Evolutionary conservation across 1,140 invertebrate species (phyloP).

Genomic region (Armadillidium nasatum): DNA sequence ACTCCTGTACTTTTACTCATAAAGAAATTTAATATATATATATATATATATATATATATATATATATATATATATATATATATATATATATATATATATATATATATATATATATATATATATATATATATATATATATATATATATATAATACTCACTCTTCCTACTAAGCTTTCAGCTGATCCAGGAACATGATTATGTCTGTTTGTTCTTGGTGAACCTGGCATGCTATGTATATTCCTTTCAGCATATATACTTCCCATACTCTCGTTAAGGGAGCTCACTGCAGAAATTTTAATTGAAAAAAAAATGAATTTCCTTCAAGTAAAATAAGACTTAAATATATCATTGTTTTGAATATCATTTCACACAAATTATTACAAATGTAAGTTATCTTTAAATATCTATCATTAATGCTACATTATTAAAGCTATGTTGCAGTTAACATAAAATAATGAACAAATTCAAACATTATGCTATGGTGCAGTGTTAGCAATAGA

Average conservation of each 20-base stretch:
- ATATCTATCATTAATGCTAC: too few species aligned
- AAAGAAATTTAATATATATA: too few species aligned
- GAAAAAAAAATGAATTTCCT: slow-evolving; percentile 46
- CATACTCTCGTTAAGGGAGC: slow-evolving; percentile 46
- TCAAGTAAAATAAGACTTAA: neutral
- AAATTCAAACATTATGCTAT: too few species aligned
- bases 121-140: neutral
- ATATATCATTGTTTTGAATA: too few species aligned
- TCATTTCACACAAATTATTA: too few species aligned
- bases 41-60: neutral
- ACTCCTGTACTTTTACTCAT: too few species aligned
- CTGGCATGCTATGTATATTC: slow-evolving; percentile 60
- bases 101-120: neutral
- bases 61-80: neutral
- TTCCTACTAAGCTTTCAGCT: slow-evolving; percentile 86
- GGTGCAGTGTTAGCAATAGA: too few species aligned
- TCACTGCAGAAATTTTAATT: slow-evolving; percentile 43
- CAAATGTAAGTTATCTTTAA: too few species aligned
- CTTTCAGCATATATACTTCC: slow-evolving; percentile 54
- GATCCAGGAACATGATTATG: slow-evolving; percentile 74
- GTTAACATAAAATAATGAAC: too few species aligned
- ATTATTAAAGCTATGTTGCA: too few species aligned
- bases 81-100: slow-evolving; percentile 6
- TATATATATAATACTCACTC: slow-evolving; percentile 57
- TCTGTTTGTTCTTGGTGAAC: slow-evolving; percentile 69